Evolutionary conservation across 2,113 vertebrate genomes (phyloP).

Genomic region (Solea senegalensis): DNA sequence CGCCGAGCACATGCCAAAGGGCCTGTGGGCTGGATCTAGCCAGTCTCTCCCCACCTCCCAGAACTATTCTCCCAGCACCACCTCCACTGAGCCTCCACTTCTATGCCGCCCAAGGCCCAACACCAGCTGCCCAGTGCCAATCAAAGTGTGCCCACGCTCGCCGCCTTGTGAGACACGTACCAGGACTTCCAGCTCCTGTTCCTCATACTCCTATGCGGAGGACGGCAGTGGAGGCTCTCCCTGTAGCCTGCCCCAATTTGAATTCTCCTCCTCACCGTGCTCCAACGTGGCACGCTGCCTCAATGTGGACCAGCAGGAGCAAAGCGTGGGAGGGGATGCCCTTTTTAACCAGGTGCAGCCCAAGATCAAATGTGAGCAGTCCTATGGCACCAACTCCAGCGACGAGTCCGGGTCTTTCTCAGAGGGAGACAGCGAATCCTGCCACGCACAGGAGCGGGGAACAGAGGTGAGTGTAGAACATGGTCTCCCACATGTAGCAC

Average conservation of each 20-base stretch:
- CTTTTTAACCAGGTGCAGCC: conserved; percentile 90
- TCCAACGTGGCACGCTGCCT: conserved; percentile 92
- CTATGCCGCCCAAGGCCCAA: conserved; percentile 92
- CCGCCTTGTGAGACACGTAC: conserved; percentile 96
- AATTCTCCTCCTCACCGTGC: conserved; percentile 97
- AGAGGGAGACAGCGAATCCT: conserved; percentile 99
- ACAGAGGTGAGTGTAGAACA: conserved; percentile 88
- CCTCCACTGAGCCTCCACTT: conserved; percentile 82
- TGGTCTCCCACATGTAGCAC: conserved; percentile 23
- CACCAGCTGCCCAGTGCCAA: conserved; percentile 99
- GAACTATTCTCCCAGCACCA: conserved; percentile 85
- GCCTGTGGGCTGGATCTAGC: conserved; percentile 90
- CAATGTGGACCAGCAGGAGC: conserved; percentile 90
- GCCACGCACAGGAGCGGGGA: conserved; percentile 93
- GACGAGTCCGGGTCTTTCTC: conserved; percentile 99
- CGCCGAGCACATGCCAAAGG: conserved; percentile 91
- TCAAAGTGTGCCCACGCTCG: conserved; percentile 98
- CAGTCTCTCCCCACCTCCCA: conserved; percentile 94
- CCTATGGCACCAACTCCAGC: conserved; percentile 98
- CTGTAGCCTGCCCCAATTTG: conserved; percentile 96
- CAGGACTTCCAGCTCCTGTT: conserved; percentile 97
- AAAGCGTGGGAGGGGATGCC: conserved; percentile 86
- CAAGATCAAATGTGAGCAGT: conserved; percentile 99
- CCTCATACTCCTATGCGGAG: conserved; percentile 97
- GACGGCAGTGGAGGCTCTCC: conserved; percentile 96